Evolutionary conservation across 2,888 invertebrate species (phyloP).

Genomic region (Crossocerus cetratus): DNA sequence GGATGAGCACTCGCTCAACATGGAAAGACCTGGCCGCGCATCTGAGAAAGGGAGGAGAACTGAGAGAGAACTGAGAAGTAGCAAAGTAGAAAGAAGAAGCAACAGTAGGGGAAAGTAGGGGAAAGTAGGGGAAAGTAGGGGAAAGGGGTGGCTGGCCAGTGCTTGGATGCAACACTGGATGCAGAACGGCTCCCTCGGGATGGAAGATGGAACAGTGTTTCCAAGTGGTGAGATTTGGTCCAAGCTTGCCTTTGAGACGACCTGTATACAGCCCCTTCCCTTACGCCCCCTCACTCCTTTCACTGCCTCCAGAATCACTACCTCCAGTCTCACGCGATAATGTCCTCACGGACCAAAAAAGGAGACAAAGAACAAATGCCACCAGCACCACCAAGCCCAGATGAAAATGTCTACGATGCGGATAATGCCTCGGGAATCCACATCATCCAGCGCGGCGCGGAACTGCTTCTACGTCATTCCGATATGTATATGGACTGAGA

Average conservation of each 20-base stretch:
- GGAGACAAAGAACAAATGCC: slow-evolving; percentile 6
- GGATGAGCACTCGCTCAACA: neutral
- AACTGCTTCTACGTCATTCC: slow-evolving; percentile 6
- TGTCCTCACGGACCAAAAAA: neutral
- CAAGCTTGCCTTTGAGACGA: slow-evolving; percentile 30
- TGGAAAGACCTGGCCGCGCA: neutral
- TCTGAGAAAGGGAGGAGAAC: slow-evolving; percentile 11
- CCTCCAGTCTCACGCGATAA: slow-evolving; percentile 14
- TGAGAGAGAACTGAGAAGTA: slow-evolving; percentile 4
- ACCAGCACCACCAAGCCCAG: neutral
- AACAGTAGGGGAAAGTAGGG: neutral
- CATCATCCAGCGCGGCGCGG: slow-evolving; percentile 8
- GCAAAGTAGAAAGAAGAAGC: slow-evolving; percentile 8
- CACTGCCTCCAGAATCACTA: neutral
- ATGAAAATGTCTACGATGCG: slow-evolving; percentile 29
- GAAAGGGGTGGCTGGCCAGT: slow-evolving; percentile 2
- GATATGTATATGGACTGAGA: neutral
- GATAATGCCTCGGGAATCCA: slow-evolving; percentile 36
- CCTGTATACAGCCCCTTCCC: slow-evolving; percentile 13
- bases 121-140: neutral
- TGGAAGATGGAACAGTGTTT: slow-evolving; percentile 37
- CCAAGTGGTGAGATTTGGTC: slow-evolving; percentile 49
- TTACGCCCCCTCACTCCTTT: neutral
- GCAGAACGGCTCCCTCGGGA: neutral
- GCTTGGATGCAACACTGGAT: neutral